A percentile compares a stretch with the other conserved stretches of the same genome.
phyloP scores from a whole-genome alignment of 2,888 invertebrate species.

The Ochropleura leucogaster region DNA sequence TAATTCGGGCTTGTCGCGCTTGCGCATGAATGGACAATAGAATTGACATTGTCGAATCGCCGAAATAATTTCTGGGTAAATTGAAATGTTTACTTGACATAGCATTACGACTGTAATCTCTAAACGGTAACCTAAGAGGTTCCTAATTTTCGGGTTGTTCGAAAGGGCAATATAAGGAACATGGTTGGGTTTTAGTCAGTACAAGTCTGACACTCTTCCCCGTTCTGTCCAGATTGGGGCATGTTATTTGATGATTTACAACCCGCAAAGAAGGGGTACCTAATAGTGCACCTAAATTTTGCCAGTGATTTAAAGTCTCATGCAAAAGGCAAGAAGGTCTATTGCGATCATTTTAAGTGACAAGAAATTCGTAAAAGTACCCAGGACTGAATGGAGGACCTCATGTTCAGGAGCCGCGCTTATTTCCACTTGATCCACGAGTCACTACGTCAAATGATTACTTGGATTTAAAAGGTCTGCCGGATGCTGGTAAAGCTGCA shows the following conservation, averaged over 20 bases:
- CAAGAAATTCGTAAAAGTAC: too few species aligned
- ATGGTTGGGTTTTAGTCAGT: too few species aligned
- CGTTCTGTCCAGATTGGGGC: too few species aligned
- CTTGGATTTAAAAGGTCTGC: not conserved
- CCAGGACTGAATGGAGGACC: too few species aligned
- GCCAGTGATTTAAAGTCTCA: not conserved
- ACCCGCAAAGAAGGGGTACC: not conserved
- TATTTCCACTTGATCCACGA: not conserved
- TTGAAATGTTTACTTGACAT: not conserved
- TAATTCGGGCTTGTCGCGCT: conserved; percentile 49
- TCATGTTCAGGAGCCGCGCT: not conserved
- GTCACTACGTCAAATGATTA: not conserved
- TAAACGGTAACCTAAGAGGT: not conserved
- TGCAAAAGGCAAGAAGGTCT: not conserved
- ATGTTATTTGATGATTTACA: too few species aligned
- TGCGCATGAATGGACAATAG: conserved; percentile 22
- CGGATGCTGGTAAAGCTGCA: too few species aligned
- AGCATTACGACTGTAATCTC: not conserved
- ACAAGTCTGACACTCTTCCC: too few species aligned
- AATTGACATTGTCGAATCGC: conserved; percentile 9
- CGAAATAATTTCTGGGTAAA: not conserved
- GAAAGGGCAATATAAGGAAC: too few species aligned
- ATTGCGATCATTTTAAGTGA: not conserved
- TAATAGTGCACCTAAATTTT: not conserved
- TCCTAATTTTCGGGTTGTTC: too few species aligned